Evolutionary conservation across 2,888 invertebrate genomes (phyloP).

Genomic region (Limnephilus auricula): DNA sequence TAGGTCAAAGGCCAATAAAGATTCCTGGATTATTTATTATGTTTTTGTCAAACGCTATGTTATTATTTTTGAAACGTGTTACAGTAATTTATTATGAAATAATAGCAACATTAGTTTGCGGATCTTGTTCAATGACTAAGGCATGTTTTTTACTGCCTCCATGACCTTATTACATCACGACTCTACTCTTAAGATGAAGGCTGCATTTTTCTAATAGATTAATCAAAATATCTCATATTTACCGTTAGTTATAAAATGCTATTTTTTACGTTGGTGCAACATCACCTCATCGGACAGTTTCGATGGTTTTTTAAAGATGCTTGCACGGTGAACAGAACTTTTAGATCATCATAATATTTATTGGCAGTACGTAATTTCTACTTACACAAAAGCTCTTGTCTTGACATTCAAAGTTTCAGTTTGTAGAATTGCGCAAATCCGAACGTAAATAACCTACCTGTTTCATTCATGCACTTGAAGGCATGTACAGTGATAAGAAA

Average conservation of each 20-base stretch:
- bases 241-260: not conserved
- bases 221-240: not conserved
- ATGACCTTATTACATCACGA: slow-evolving; percentile 26
- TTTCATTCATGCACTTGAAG: too few species aligned
- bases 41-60: not conserved
- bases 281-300: not conserved
- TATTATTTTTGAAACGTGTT: not conserved
- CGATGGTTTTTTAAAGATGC: not conserved
- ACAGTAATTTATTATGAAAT: too few species aligned
- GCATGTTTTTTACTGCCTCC: not conserved
- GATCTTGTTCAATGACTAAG: not conserved
- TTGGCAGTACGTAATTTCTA: not conserved
- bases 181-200: not conserved
- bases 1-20: not conserved
- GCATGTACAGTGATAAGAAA: not conserved
- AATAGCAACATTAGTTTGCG: not conserved
- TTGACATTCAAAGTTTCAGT: too few species aligned
- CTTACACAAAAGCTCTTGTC: not conserved
- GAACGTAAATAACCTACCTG: too few species aligned
- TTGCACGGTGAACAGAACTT: not conserved
- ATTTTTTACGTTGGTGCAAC: not conserved
- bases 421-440: too few species aligned
- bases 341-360: not conserved
- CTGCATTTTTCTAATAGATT: not conserved
- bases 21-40: not conserved